Conservation (phyloP, 2,113 vertebrate species). For the Phoenicopterus ruber region DNA sequence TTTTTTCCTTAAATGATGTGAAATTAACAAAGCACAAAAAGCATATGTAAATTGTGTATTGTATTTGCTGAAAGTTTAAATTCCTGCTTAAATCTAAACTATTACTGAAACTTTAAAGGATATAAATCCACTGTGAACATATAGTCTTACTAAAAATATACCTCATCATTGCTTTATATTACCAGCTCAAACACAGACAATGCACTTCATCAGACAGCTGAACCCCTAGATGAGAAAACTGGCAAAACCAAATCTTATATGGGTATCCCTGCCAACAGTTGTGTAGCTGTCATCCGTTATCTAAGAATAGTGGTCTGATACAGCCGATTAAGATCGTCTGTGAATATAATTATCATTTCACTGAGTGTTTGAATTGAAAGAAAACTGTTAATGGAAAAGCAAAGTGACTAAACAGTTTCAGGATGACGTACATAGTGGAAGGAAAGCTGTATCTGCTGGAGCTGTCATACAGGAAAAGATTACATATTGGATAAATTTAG, state of each 20-base stretch:
- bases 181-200: not conserved
- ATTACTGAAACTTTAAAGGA: not conserved
- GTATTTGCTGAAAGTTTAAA: not conserved
- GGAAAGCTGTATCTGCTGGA: not conserved
- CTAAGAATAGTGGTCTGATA: not conserved
- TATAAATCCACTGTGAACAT: not conserved
- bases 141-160: not conserved
- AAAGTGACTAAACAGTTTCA: not conserved
- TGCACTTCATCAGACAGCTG: not conserved
- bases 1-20: not conserved
- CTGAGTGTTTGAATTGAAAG: not conserved
- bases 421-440: not conserved
- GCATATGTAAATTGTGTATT: not conserved
- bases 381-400: not conserved
- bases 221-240: not conserved
- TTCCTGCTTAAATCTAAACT: not conserved
- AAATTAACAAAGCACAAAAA: not conserved
- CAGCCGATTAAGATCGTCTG: not conserved
- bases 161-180: not conserved
- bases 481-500: not conserved
- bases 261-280: not conserved
- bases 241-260: not conserved
- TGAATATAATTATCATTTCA: not conserved
- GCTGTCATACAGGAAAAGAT: not conserved
- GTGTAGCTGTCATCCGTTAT: not conserved